phyloP scores from a whole-genome alignment of 37 sponge, comb jelly and placozoan genomes.

The Lycopodina hypogea region DNA sequence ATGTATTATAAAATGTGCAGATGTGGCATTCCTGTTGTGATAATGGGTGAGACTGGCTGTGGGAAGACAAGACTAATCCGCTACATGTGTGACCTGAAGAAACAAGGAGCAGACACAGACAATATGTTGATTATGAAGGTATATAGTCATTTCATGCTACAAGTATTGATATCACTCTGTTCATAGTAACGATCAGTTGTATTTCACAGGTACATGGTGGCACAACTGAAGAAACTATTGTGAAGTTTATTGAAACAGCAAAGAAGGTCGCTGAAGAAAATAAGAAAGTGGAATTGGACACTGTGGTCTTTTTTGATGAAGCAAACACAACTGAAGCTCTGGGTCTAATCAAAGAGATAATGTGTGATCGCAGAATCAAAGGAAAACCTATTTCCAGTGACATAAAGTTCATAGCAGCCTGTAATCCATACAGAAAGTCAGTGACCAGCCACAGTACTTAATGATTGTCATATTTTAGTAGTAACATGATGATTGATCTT shows the following conservation, averaged over 20 bases:
- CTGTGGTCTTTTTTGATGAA: slow-evolving; percentile 98
- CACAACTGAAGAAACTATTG: slow-evolving; percentile 64
- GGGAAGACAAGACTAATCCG: slow-evolving; percentile 92
- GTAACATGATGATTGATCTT: not conserved
- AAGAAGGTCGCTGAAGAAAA: slow-evolving; percentile 56
- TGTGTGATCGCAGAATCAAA: slow-evolving; percentile 90
- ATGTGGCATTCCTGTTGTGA: slow-evolving; percentile 91
- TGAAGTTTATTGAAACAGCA: slow-evolving; percentile 49
- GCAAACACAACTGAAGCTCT: slow-evolving; percentile 95
- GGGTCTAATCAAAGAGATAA: slow-evolving; percentile 96
- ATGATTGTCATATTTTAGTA: not conserved
- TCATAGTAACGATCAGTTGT: not conserved
- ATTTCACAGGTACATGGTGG: slow-evolving; percentile 86
- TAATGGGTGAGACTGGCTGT: slow-evolving; percentile 99
- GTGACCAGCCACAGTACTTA: no score
- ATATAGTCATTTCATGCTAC: not conserved
- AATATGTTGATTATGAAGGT: slow-evolving; percentile 78
- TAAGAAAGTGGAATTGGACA: slow-evolving; percentile 33
- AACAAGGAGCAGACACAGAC: slow-evolving; percentile 19
- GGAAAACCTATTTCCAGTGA: slow-evolving; percentile 70
- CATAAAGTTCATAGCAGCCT: slow-evolving; percentile 95
- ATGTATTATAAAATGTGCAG: slow-evolving; percentile 16
- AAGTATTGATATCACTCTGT: no score
- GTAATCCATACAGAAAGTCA: slow-evolving; percentile 92
- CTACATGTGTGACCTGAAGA: slow-evolving; percentile 77